phyloP scores from a whole-genome alignment of 1,140 invertebrate species.

The Eufriesea mexicana region DNA sequence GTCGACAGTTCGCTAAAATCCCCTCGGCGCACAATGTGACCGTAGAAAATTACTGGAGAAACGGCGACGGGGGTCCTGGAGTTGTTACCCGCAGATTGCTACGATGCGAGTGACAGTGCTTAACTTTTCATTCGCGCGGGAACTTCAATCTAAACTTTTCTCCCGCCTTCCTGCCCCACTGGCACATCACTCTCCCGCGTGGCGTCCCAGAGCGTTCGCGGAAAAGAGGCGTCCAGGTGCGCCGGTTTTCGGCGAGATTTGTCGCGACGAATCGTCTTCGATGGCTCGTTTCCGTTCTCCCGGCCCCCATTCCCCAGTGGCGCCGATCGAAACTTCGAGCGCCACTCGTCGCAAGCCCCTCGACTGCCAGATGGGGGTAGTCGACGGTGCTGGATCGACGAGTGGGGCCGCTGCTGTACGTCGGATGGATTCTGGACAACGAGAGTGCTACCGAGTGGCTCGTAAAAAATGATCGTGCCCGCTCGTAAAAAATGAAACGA shows the following conservation, averaged over 20 bases:
- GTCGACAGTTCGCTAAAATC: conserved; percentile 4
- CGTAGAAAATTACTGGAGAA: conserved; percentile 51
- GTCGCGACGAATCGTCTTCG: conserved; percentile 28
- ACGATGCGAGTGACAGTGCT: conserved; percentile 69
- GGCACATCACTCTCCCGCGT: background rate
- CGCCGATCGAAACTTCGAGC: conserved; percentile 48
- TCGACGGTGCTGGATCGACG: conserved; percentile 34
- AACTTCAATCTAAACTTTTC: conserved; percentile 76
- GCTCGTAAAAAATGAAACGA: conserved; percentile 57
- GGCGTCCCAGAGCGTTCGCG: background rate
- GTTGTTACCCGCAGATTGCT: conserved; percentile 63
- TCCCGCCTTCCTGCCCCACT: background rate
- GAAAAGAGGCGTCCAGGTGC: conserved; percentile 10
- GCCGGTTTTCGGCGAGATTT: conserved; percentile 40
- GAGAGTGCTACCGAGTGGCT: conserved; percentile 32
- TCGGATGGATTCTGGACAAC: conserved; percentile 58
- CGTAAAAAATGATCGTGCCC: conserved; percentile 63
- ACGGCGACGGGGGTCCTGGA: conserved; percentile 8
- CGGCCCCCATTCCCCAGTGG: background rate
- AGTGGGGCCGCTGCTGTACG: conserved; percentile 38
- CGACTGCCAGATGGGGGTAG: conserved; percentile 7
- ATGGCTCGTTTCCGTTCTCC: conserved; percentile 44
- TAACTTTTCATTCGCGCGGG: conserved; percentile 72
- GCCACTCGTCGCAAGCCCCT: conserved; percentile 21
- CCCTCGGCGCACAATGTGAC: conserved; percentile 18